Evolutionary conservation across 2,113 vertebrate genomes (phyloP).

Genomic region (Brachionichthys hirsutus): DNA sequence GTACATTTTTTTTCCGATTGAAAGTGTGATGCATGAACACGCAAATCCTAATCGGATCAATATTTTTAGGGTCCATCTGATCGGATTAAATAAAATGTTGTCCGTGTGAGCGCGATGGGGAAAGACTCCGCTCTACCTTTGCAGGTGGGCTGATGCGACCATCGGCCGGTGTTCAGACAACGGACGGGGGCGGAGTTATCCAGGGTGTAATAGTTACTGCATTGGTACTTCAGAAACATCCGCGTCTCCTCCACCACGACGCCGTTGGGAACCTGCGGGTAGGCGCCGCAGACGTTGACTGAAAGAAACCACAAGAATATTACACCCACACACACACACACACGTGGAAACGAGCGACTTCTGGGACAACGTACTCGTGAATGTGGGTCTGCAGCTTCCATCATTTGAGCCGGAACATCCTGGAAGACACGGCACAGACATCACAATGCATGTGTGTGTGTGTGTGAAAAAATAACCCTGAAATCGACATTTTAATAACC

Average conservation of each 20-base stretch:
- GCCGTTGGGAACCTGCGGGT: background rate
- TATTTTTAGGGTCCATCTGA: too few relatives aligned
- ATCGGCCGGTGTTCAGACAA: background rate
- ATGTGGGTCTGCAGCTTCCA: background rate
- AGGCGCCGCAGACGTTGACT: background rate
- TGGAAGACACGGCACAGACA: background rate
- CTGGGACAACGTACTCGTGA: background rate
- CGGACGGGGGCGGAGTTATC: background rate
- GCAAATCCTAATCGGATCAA: too few relatives aligned
- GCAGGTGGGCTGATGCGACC: constrained; percentile 18
- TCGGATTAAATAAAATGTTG: too few relatives aligned
- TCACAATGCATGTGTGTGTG: background rate
- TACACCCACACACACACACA: too few relatives aligned
- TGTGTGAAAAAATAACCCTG: too few relatives aligned
- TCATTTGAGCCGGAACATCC: background rate
- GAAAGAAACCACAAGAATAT: background rate
- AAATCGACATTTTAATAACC: too few relatives aligned
- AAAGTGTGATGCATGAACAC: too few relatives aligned
- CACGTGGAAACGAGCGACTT: too few relatives aligned
- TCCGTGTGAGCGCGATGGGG: too few relatives aligned
- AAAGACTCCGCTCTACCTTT: constrained; percentile 1
- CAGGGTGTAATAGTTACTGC: background rate
- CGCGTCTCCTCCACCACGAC: rapidly evolving
- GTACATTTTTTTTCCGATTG: too few relatives aligned
- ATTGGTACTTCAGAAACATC: constrained; percentile 4